Percentiles rank a stretch among this genome's conserved stretches.
Conservation (phyloP, 2,888 invertebrate species). For the Tupiocoris notatus region DNA sequence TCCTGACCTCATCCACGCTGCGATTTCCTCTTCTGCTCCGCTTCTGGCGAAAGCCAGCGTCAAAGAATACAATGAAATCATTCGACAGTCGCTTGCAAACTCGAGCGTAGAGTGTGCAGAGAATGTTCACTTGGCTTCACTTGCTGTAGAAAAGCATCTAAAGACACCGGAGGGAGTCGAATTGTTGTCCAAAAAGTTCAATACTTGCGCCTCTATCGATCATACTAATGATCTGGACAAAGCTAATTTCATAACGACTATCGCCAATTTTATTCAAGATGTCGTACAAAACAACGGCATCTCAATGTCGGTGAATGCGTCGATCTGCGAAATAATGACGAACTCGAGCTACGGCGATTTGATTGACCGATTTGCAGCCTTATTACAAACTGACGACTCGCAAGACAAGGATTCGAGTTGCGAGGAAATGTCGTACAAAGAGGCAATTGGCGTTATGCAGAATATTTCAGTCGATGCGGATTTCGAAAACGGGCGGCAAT, state of each 20-base stretch:
- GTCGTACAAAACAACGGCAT: slow-evolving; percentile 84
- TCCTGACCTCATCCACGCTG: slow-evolving; percentile 79
- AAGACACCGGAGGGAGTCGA: slow-evolving; percentile 62
- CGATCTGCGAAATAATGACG: slow-evolving; percentile 11
- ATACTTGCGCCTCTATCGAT: slow-evolving; percentile 71
- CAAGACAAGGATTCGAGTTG: neutral
- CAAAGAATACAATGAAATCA: slow-evolving; percentile 80
- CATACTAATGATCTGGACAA: slow-evolving; percentile 64
- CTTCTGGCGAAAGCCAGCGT: slow-evolving; percentile 82
- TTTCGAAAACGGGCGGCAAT: neutral
- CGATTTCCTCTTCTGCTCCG: slow-evolving; percentile 88
- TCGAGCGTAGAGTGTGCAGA: slow-evolving; percentile 68
- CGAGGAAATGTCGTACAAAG: neutral
- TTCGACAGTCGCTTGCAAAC: slow-evolving; percentile 69
- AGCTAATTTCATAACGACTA: slow-evolving; percentile 73
- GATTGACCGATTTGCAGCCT: slow-evolving; percentile 18
- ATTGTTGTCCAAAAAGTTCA: slow-evolving; percentile 70
- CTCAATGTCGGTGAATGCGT: slow-evolving; percentile 60
- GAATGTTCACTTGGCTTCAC: slow-evolving; percentile 65
- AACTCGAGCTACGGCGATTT: neutral
- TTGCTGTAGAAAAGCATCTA: slow-evolving; percentile 65
- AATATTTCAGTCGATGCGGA: neutral
- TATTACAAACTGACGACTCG: neutral
- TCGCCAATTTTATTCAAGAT: slow-evolving; percentile 83
- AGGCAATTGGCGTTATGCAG: neutral